Evolutionary conservation across 1,140 invertebrate genomes (phyloP).

Genomic region (Pseudachorutes palmiensis): DNA sequence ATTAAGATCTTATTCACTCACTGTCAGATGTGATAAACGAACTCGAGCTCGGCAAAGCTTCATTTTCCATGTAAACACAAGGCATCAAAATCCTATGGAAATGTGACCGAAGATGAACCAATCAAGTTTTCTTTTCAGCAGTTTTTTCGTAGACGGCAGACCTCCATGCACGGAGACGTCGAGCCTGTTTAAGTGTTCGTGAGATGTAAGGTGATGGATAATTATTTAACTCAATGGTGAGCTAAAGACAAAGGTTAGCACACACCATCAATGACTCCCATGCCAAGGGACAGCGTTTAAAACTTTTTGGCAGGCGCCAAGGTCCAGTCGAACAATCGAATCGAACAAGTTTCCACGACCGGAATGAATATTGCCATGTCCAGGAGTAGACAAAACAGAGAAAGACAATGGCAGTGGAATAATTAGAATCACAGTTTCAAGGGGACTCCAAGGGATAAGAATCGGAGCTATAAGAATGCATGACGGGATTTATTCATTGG

Average conservation of each 20-base stretch:
- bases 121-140: constrained; percentile 1
- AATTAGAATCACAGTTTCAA: too few species aligned
- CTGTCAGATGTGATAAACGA: constrained; percentile 17
- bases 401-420: too few species aligned
- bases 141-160: neutral
- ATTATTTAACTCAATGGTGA: neutral
- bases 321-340: neutral
- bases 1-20: constrained; percentile 33
- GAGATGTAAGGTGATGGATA: neutral
- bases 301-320: neutral
- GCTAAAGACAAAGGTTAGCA: neutral
- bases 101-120: neutral
- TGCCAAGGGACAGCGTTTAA: neutral
- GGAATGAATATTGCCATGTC: neutral
- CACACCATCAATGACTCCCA: neutral
- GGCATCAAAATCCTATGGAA: neutral
- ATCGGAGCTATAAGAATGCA: too few species aligned
- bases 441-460: too few species aligned
- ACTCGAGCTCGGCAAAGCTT: constrained; percentile 11
- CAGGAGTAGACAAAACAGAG: neutral
- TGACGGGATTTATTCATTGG: too few species aligned
- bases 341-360: neutral
- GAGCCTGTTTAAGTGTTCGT: neutral
- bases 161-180: neutral
- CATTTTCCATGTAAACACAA: neutral